Percentiles rank a stretch among this genome's conserved stretches.
These are phyloP conservation scores for Heliangelus exortis DNA, from an alignment of 2,797 vertebrate genomes.

Conservation along the genomic window DNA sequence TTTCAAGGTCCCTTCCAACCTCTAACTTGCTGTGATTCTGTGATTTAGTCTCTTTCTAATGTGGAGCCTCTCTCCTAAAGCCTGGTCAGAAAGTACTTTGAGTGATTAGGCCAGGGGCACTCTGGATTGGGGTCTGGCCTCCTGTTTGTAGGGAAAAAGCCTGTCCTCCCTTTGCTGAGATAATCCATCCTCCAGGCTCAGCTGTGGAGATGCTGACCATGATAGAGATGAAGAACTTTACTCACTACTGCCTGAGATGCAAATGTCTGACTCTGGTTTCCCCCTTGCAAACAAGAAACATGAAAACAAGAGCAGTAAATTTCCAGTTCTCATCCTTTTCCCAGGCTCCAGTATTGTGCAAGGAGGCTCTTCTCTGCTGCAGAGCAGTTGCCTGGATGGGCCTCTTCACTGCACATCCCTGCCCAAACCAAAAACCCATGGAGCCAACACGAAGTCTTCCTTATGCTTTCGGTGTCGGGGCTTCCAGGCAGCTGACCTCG, in stretches of 20 bases:
- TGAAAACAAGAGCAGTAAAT: neutral
- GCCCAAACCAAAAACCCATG: neutral
- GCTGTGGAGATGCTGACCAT: accelerated
- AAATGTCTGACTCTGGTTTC: neutral
- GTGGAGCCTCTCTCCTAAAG: neutral
- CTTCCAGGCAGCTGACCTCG: neutral
- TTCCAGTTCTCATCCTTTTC: neutral
- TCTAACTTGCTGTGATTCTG: too few species aligned
- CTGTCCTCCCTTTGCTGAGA: neutral
- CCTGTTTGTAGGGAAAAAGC: neutral
- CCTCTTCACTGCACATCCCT: neutral
- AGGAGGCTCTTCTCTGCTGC: neutral
- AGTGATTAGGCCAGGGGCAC: neutral
- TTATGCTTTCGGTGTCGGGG: neutral
- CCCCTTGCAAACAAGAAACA: neutral
- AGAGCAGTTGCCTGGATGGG: accelerated
- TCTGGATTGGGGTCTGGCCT: neutral
- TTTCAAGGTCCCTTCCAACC: too few species aligned
- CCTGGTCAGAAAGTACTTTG: neutral
- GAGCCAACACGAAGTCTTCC: neutral
- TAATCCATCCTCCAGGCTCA: neutral
- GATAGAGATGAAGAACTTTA: neutral
- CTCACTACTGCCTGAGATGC: accelerated
- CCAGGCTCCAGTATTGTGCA: neutral
- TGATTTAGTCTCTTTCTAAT: neutral